Evolutionary conservation across 2,113 vertebrate genomes (phyloP).

Genomic region (Orthochromis malagaraziensis): DNA sequence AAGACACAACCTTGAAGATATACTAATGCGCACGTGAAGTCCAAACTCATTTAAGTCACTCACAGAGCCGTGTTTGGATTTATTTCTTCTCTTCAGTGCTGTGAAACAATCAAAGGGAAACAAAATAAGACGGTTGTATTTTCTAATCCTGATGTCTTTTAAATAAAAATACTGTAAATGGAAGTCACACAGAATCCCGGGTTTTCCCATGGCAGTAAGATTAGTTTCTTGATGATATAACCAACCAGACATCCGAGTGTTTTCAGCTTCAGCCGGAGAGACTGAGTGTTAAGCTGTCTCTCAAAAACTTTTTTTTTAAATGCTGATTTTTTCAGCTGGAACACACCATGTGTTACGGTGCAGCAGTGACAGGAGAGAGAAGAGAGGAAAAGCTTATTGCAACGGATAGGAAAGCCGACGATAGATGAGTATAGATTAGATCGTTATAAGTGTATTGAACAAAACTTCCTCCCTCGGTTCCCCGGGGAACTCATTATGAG

Average conservation of each 20-base stretch:
- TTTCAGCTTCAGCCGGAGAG: background rate
- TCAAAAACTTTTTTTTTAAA: background rate
- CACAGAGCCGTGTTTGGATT: background rate
- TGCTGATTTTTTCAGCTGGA: background rate
- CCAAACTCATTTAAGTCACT: background rate
- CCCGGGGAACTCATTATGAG: constrained; percentile 66
- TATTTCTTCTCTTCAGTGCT: background rate
- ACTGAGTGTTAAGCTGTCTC: background rate
- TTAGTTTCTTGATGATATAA: background rate
- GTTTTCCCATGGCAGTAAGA: background rate
- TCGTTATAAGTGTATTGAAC: constrained; percentile 11
- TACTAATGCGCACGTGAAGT: background rate
- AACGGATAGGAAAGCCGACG: background rate
- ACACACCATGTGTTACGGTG: background rate
- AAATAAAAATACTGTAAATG: background rate
- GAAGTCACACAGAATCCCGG: background rate
- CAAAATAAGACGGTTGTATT: background rate
- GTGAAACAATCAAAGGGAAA: background rate
- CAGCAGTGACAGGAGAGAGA: background rate
- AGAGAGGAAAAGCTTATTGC: background rate
- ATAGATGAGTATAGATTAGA: constrained; percentile 28
- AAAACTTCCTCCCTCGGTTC: constrained; percentile 17
- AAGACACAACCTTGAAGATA: background rate
- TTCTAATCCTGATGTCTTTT: background rate
- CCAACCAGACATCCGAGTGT: background rate